These are phyloP conservation scores for Pheosia gnoma DNA, from an alignment of 2,888 invertebrate genomes.

Conservation along the genomic window DNA sequence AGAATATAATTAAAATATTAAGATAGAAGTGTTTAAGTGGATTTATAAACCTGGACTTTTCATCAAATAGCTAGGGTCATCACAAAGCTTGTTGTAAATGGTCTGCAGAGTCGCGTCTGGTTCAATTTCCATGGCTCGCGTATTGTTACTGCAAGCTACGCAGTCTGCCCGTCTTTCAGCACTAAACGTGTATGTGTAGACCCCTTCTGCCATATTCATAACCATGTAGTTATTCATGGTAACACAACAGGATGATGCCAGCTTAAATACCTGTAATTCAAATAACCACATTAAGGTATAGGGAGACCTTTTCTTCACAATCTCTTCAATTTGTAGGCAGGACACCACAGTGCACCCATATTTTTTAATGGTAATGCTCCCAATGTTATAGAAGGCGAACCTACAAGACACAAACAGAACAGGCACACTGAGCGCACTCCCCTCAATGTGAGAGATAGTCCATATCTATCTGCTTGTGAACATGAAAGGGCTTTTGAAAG, in stretches of 20 bases:
- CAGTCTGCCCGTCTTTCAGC: constrained; percentile 95
- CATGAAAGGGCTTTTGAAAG: too few relatives aligned
- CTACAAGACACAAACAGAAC: too few relatives aligned
- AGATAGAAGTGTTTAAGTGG: too few relatives aligned
- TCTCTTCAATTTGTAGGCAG: too few relatives aligned
- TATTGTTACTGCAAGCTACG: constrained; percentile 92
- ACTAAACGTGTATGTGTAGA: constrained; percentile 97
- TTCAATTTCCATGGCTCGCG: constrained; percentile 86
- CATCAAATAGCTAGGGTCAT: constrained; percentile 93
- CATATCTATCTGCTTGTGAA: too few relatives aligned
- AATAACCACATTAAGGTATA: background rate
- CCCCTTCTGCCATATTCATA: constrained; percentile 97
- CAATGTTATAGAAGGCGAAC: too few relatives aligned
- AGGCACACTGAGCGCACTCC: too few relatives aligned
- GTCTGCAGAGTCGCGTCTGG: constrained; percentile 88
- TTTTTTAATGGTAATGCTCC: too few relatives aligned
- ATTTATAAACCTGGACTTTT: constrained; percentile 88
- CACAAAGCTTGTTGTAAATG: constrained; percentile 91
- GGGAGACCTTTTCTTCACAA: too few relatives aligned
- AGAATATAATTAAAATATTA: too few relatives aligned
- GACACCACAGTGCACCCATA: too few relatives aligned
- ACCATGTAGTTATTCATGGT: constrained; percentile 98
- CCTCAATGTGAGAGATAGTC: too few relatives aligned
- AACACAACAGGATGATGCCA: constrained; percentile 95
- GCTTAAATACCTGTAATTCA: constrained; percentile 90